Conservation (phyloP, 1,140 invertebrate genomes). For the Zaprionus gabonicus region DNA sequence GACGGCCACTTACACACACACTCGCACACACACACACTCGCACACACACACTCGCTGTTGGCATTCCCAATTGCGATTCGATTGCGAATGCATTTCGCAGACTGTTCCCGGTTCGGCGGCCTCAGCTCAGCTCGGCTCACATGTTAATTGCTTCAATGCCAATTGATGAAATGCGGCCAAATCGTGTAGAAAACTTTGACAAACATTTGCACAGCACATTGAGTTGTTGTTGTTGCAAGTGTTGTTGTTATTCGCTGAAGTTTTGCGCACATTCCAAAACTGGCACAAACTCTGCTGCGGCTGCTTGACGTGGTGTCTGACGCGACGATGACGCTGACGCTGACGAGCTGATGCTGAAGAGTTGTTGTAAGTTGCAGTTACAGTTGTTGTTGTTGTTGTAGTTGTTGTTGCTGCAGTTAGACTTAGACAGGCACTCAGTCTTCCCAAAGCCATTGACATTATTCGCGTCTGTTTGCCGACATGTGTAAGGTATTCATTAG, state of each 20-base stretch:
- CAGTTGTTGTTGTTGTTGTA: constrained; percentile 10
- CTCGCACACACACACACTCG: background rate
- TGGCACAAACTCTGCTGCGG: constrained; percentile 33
- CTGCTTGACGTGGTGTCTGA: constrained; percentile 38
- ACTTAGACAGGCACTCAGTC: constrained; percentile 50
- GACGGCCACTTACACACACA: background rate
- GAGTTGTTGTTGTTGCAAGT: constrained; percentile 17
- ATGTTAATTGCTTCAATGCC: constrained; percentile 82
- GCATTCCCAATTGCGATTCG: constrained; percentile 23
- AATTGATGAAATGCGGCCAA: constrained; percentile 80
- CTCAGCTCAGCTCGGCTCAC: constrained; percentile 34
- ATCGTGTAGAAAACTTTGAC: constrained; percentile 82
- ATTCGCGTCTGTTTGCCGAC: constrained; percentile 80
- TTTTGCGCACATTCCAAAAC: constrained; percentile 38
- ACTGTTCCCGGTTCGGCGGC: constrained; percentile 3
- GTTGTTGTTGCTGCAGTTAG: constrained; percentile 17
- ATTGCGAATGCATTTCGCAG: constrained; percentile 17
- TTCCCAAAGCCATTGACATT: constrained; percentile 69
- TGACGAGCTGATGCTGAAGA: constrained; percentile 17
- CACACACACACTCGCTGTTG: constrained; percentile 7
- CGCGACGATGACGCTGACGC: constrained; percentile 40
- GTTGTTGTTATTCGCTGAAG: constrained; percentile 15
- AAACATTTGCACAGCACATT: constrained; percentile 66
- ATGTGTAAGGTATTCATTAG: constrained; percentile 83
- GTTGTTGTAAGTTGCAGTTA: constrained; percentile 4